Evolutionary conservation across 2,797 vertebrate genomes (phyloP).

Genomic region (Nasua narica): DNA sequence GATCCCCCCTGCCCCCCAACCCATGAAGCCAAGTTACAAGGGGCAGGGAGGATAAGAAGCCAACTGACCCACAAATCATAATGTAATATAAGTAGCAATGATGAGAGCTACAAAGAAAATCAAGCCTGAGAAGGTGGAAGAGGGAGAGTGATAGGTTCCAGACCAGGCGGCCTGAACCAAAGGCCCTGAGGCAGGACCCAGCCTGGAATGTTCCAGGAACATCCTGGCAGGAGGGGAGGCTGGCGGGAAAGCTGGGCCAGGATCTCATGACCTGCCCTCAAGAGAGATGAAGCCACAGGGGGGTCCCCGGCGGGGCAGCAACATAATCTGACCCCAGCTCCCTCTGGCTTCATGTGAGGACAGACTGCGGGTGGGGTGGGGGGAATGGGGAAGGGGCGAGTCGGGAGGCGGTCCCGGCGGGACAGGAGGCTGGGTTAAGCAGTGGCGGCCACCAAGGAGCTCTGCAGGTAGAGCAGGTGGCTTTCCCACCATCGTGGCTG

Average conservation of each 20-base stretch:
- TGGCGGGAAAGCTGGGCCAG: background rate
- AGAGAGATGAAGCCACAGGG: background rate
- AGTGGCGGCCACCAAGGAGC: rapidly evolving
- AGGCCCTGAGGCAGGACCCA: background rate
- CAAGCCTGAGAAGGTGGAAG: background rate
- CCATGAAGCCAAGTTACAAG: background rate
- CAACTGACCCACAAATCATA: background rate
- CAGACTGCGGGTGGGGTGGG: background rate
- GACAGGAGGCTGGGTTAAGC: background rate
- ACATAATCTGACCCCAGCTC: rapidly evolving
- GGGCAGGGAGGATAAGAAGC: background rate
- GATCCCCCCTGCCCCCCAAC: rapidly evolving
- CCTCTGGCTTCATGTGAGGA: background rate
- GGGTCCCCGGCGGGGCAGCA: background rate
- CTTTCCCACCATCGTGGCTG: background rate
- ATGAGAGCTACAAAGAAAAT: background rate
- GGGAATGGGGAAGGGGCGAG: rapidly evolving
- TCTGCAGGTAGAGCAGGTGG: background rate
- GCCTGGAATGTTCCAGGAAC: background rate
- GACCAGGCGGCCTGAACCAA: background rate
- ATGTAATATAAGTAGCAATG: background rate
- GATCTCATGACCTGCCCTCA: background rate
- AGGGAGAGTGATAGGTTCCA: background rate
- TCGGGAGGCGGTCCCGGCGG: background rate
- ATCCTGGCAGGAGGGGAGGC: background rate